phyloP scores from a whole-genome alignment of 2,797 vertebrate species.

The Cuniculus paca region DNA sequence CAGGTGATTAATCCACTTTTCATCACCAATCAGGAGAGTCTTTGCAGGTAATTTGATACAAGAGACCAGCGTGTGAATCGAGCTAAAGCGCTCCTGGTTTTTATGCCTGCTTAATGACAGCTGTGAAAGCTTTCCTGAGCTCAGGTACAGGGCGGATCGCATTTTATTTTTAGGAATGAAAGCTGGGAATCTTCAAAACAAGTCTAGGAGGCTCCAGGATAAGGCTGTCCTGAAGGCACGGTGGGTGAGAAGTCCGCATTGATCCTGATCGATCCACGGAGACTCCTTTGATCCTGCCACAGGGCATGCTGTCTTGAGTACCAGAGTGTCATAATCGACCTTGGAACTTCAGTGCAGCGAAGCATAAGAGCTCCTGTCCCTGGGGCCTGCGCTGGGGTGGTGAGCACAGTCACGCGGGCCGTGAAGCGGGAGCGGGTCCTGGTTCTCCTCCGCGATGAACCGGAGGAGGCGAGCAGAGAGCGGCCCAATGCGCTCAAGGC shows the following conservation, averaged over 20 bases:
- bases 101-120: slow-evolving; percentile 58
- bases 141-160: background rate
- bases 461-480: no score
- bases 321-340: background rate
- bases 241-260: background rate
- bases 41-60: slow-evolving; percentile 41
- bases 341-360: no score
- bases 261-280: slow-evolving; percentile 51
- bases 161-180: slow-evolving; percentile 52
- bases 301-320: background rate
- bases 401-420: no score
- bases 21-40: slow-evolving; percentile 43
- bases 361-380: no score
- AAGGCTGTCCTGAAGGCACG: background rate
- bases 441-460: no score
- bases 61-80: background rate
- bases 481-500: no score
- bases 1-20: slow-evolving; percentile 55
- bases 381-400: no score
- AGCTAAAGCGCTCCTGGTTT: slow-evolving; percentile 49
- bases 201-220: background rate
- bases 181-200: background rate
- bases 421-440: no score
- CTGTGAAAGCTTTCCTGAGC: background rate
- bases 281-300: background rate